These are phyloP conservation scores for Ancistrus triradiatus DNA, from an alignment of 2,113 vertebrate genomes.

Conservation along the genomic window DNA sequence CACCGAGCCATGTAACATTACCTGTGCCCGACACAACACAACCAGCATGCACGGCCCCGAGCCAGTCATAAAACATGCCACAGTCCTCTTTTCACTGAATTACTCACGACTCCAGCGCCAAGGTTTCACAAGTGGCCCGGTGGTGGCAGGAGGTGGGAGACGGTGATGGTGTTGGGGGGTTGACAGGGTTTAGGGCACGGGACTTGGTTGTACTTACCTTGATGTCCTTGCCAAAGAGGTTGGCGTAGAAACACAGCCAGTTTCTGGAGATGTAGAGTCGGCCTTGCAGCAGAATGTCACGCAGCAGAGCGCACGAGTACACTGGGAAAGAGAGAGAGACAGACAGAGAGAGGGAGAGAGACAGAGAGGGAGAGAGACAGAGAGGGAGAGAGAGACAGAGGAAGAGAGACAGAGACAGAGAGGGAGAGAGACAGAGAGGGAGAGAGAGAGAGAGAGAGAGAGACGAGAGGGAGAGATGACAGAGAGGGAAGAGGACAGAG, in stretches of 20 bases:
- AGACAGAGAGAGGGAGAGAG: not conserved
- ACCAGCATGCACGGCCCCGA: not conserved
- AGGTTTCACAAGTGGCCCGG: too few relatives aligned
- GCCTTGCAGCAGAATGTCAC: slow-evolving; percentile 91
- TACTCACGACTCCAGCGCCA: too few relatives aligned
- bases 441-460: not conserved
- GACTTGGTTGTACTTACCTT: slow-evolving; percentile 72
- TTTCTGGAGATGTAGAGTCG: slow-evolving; percentile 94
- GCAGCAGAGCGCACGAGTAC: slow-evolving; percentile 92
- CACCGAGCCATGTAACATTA: slow-evolving; percentile 1
- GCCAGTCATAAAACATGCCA: not conserved
- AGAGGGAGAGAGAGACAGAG: not conserved
- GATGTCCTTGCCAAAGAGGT: slow-evolving; percentile 94
- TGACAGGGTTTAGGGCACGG: not conserved
- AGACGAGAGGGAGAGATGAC: not conserved
- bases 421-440: not conserved
- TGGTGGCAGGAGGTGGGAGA: not conserved
- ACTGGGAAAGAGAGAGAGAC: slow-evolving; percentile 60
- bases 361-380: not conserved
- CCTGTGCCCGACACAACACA: not conserved
- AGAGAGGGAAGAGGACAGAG: not conserved
- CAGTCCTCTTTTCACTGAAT: not conserved
- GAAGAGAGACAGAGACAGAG: too few relatives aligned
- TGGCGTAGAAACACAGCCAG: slow-evolving; percentile 96
- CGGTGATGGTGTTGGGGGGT: not conserved